Evolutionary conservation across 2,888 invertebrate genomes (phyloP).

Genomic region (Clivina fossor): DNA sequence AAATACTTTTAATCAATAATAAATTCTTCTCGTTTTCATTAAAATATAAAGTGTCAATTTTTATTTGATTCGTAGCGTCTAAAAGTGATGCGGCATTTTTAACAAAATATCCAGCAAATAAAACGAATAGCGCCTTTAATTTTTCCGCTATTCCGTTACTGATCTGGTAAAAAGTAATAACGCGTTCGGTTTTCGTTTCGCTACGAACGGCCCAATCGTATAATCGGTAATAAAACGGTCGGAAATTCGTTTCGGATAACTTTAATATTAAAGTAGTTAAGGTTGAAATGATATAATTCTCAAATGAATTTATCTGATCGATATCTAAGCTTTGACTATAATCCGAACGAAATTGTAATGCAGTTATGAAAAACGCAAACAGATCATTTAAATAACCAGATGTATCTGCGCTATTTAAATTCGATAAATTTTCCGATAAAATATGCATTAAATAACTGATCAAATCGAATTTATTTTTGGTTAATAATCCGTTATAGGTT

Average conservation of each 20-base stretch:
- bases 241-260: conserved; percentile 84
- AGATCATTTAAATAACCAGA: conserved; percentile 67
- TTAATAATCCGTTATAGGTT: conserved; percentile 63
- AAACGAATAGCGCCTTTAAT: conserved; percentile 82
- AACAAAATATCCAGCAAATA: conserved; percentile 87
- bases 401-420: conserved; percentile 65
- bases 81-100: conserved; percentile 77
- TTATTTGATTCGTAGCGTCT: conserved; percentile 66
- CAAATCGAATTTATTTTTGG: conserved; percentile 61
- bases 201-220: conserved; percentile 82
- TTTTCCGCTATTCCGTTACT: conserved; percentile 77
- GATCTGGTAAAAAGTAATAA: conserved; percentile 82
- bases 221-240: conserved; percentile 83
- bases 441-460: conserved; percentile 75
- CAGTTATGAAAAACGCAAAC: conserved; percentile 72
- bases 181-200: conserved; percentile 63
- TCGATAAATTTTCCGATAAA: conserved; percentile 70
- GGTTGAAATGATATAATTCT: conserved; percentile 74
- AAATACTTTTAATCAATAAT: conserved; percentile 68
- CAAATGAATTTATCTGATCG: conserved; percentile 62
- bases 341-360: conserved; percentile 68
- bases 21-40: conserved; percentile 59
- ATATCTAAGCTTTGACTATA: conserved; percentile 48
- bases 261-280: conserved; percentile 82
- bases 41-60: conserved; percentile 59